Percentiles rank a stretch among this genome's conserved stretches.
Conservation (phyloP, 1,140 invertebrate species). For the Megalopta genalis region DNA sequence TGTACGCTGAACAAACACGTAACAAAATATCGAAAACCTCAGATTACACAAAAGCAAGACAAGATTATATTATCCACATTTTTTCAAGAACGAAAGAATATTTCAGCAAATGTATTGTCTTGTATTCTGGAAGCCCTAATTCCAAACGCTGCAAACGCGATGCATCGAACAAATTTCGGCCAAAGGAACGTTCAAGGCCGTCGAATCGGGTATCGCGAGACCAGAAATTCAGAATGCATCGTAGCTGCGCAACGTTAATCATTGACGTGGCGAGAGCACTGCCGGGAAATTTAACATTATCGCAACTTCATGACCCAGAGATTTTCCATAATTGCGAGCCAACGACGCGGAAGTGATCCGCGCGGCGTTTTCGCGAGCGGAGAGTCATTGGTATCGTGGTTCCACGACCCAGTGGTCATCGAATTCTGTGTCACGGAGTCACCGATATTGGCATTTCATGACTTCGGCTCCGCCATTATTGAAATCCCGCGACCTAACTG, state of each 20-base stretch:
- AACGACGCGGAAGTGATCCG: not conserved
- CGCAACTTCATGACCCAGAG: not conserved
- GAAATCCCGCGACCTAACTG: slow-evolving; percentile 19
- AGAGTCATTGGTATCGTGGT: not conserved
- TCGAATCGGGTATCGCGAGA: too few relatives aligned
- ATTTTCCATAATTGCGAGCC: not conserved
- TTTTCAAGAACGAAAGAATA: too few relatives aligned
- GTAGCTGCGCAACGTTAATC: not conserved
- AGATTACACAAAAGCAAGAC: too few relatives aligned
- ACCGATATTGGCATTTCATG: slow-evolving; percentile 14
- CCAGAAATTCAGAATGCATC: too few relatives aligned
- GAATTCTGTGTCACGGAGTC: slow-evolving; percentile 1
- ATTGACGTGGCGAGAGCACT: not conserved
- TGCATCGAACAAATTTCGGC: too few relatives aligned
- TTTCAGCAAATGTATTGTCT: too few relatives aligned
- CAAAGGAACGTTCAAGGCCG: too few relatives aligned
- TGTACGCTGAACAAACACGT: too few relatives aligned
- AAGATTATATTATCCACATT: too few relatives aligned
- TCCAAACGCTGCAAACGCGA: too few relatives aligned
- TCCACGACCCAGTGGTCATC: slow-evolving; percentile 19
- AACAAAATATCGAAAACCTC: too few relatives aligned
- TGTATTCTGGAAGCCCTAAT: too few relatives aligned
- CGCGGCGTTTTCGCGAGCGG: not conserved
- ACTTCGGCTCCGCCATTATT: slow-evolving; percentile 2
- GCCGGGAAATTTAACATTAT: not conserved